These are phyloP conservation scores for Eurystomus gularis DNA, from an alignment of 2,113 vertebrate genomes.

Conservation along the genomic window DNA sequence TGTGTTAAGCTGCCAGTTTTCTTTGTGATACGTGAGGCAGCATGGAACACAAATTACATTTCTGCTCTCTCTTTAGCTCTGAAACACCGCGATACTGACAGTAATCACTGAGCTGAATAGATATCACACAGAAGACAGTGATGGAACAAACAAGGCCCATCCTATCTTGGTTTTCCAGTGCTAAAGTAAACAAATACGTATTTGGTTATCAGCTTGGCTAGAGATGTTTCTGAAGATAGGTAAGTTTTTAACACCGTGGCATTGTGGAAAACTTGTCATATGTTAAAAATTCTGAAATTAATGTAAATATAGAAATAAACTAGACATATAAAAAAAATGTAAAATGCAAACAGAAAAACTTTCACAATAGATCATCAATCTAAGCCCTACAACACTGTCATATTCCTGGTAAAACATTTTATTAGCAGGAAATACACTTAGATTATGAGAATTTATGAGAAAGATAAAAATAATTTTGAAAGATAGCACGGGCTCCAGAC, in stretches of 20 bases:
- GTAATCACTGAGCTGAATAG: constrained; percentile 14
- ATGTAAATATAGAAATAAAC: not conserved
- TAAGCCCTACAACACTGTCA: not conserved
- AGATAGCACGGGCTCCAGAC: not conserved
- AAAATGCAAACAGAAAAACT: not conserved
- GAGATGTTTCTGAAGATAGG: not conserved
- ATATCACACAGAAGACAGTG: not conserved
- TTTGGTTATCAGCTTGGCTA: not conserved
- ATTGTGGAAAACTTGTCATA: not conserved
- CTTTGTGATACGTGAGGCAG: not conserved
- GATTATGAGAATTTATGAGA: not conserved
- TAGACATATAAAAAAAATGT: not conserved
- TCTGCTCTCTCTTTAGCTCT: not conserved
- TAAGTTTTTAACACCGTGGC: not conserved
- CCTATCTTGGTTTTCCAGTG: not conserved
- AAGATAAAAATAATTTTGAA: not conserved
- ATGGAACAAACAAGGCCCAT: not conserved
- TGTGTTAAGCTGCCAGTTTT: not conserved
- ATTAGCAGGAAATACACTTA: not conserved
- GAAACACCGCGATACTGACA: not conserved
- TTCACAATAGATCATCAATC: not conserved
- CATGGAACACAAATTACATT: not conserved
- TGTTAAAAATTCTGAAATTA: not conserved
- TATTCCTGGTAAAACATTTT: constrained; percentile 1
- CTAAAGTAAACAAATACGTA: not conserved